These are phyloP conservation scores for Sesamia nonagrioides DNA, from an alignment of 1,140 invertebrate species.

Conservation along the genomic window DNA sequence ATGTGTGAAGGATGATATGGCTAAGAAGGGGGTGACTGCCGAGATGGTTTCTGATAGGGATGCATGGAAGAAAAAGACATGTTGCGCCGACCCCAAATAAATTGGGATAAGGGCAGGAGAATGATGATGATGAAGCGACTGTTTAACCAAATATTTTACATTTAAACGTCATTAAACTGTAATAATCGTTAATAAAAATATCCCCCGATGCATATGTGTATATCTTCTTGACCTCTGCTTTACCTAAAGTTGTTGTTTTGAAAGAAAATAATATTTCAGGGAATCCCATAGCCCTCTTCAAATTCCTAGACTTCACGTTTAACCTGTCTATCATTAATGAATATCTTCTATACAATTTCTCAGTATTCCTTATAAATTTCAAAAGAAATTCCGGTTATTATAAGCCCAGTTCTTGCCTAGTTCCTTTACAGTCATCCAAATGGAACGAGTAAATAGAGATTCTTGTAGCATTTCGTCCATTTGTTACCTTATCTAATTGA, in stretches of 20 bases:
- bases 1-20: no score
- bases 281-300: not conserved
- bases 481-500: slow-evolving; percentile 56
- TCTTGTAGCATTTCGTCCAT: slow-evolving; percentile 42
- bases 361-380: not conserved
- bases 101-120: no score
- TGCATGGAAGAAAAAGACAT: no score
- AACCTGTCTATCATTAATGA: not conserved
- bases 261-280: not conserved
- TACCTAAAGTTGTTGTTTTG: not conserved
- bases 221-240: no score
- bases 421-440: slow-evolving; percentile 46
- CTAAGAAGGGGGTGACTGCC: no score
- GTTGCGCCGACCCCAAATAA: no score
- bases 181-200: no score
- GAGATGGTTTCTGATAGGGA: no score
- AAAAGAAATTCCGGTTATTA: slow-evolving; percentile 14
- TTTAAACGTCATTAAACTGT: no score
- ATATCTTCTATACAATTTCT: slow-evolving; percentile 12
- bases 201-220: no score
- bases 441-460: slow-evolving; percentile 48
- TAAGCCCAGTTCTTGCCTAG: slow-evolving; percentile 20
- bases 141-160: no score
- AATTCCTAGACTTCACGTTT: not conserved
- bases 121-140: no score